Evolutionary conservation across 1,140 invertebrate genomes (phyloP).

Genomic region (Saccostrea cuccullata): DNA sequence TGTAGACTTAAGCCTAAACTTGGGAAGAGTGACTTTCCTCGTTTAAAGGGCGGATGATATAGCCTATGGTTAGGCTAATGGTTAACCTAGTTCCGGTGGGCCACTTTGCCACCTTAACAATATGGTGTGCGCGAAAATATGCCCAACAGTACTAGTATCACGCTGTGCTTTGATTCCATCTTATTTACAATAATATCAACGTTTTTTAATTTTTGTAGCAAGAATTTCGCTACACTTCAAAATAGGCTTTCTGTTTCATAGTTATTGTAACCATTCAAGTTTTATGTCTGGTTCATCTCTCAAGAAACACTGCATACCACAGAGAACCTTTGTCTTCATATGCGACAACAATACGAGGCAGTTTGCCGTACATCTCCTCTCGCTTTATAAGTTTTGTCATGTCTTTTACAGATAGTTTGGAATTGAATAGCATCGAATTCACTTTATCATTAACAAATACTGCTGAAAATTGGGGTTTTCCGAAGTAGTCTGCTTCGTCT

Average conservation of each 20-base stretch:
- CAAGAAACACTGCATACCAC: constrained; percentile 64
- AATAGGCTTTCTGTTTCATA: neutral
- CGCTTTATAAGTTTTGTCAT: constrained; percentile 53
- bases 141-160: neutral
- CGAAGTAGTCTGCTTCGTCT: constrained; percentile 67
- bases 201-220: neutral
- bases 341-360: constrained; percentile 63
- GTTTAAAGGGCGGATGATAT: too few relatives aligned
- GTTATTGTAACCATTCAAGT: neutral
- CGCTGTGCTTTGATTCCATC: constrained; percentile 5
- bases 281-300: constrained; percentile 47
- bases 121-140: too few relatives aligned
- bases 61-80: too few relatives aligned
- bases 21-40: too few relatives aligned
- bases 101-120: too few relatives aligned
- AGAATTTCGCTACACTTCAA: neutral
- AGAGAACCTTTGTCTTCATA: constrained; percentile 59
- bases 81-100: too few relatives aligned
- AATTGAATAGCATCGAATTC: constrained; percentile 63
- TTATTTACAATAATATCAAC: constrained; percentile 5
- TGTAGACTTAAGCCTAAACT: too few relatives aligned
- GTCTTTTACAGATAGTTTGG: constrained; percentile 51
- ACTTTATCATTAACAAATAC: constrained; percentile 67
- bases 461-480: constrained; percentile 70
- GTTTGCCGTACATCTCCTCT: constrained; percentile 57